These are phyloP conservation scores for Hirudinaria manillensis DNA, from an alignment of 2,888 invertebrate genomes.

Conservation along the genomic window DNA sequence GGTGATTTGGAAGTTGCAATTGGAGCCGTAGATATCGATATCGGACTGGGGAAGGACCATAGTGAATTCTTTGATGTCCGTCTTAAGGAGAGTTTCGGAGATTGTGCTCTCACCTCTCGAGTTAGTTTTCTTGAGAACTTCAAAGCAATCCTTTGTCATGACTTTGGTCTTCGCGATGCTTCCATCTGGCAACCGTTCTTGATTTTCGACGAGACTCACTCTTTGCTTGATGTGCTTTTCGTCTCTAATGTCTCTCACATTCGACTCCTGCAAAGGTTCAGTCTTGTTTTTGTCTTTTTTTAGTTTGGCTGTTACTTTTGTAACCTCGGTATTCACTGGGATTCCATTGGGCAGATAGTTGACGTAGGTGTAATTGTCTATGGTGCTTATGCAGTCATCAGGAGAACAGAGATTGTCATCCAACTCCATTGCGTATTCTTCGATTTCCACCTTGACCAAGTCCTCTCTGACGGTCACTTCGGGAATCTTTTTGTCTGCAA, in stretches of 20 bases:
- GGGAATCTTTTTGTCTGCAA: background rate
- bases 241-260: background rate
- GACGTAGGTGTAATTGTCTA: conserved; percentile 31
- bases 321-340: conserved; percentile 30
- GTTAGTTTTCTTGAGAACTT: conserved; percentile 11
- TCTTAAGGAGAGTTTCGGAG: conserved; percentile 13
- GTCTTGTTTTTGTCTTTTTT: conserved; percentile 19
- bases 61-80: conserved; percentile 10
- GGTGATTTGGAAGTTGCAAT: background rate
- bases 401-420: conserved; percentile 27
- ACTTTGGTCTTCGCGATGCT: conserved; percentile 12
- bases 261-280: background rate
- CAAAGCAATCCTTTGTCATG: background rate
- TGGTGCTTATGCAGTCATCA: conserved; percentile 15
- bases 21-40: conserved; percentile 17
- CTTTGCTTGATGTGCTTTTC: conserved; percentile 18
- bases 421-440: conserved; percentile 31
- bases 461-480: conserved; percentile 33
- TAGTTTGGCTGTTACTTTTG: conserved; percentile 27
- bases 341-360: conserved; percentile 33
- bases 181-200: conserved; percentile 13
- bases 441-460: conserved; percentile 32
- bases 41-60: background rate
- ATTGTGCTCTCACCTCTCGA: background rate
- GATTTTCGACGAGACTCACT: conserved; percentile 19